Percentiles rank a stretch among this genome's conserved stretches.
Conservation (phyloP, 2,888 invertebrate species). For the Byasa hedistus region DNA sequence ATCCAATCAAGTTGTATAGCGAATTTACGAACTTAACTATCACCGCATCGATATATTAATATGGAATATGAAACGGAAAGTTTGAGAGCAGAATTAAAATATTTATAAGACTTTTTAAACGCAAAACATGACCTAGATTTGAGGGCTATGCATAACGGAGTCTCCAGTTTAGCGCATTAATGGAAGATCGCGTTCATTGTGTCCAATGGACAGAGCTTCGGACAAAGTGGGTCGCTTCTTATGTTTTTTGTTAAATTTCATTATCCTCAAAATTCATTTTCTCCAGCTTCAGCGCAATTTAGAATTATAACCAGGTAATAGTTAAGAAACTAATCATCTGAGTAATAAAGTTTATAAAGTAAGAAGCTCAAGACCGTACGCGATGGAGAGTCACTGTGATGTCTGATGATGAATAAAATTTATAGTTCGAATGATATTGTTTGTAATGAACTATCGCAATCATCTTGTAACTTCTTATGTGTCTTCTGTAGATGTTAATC, state of each 20-base stretch:
- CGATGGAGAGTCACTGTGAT: too few relatives aligned
- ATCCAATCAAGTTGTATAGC: too few relatives aligned
- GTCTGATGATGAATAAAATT: too few relatives aligned
- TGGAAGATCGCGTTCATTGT: constrained; percentile 17
- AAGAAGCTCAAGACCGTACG: too few relatives aligned
- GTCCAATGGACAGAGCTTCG: constrained; percentile 15
- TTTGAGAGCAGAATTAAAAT: not conserved
- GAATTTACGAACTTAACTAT: too few relatives aligned
- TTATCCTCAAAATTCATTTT: not conserved
- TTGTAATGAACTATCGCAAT: too few relatives aligned
- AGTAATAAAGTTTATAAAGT: too few relatives aligned
- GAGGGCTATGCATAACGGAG: constrained; percentile 3
- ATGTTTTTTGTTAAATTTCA: constrained; percentile 1
- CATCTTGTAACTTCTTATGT: too few relatives aligned
- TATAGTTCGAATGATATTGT: too few relatives aligned
- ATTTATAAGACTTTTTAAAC: not conserved
- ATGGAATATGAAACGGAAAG: not conserved
- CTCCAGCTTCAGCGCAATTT: not conserved
- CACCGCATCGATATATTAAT: not conserved
- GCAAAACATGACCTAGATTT: not conserved
- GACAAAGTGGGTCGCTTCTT: constrained; percentile 12
- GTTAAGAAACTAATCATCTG: too few relatives aligned
- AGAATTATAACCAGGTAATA: too few relatives aligned
- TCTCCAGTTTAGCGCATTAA: constrained; percentile 12
- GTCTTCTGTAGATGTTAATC: too few relatives aligned